phyloP scores from a whole-genome alignment of 1,140 invertebrate species.

The Trichomalopsis sarcophagae region DNA sequence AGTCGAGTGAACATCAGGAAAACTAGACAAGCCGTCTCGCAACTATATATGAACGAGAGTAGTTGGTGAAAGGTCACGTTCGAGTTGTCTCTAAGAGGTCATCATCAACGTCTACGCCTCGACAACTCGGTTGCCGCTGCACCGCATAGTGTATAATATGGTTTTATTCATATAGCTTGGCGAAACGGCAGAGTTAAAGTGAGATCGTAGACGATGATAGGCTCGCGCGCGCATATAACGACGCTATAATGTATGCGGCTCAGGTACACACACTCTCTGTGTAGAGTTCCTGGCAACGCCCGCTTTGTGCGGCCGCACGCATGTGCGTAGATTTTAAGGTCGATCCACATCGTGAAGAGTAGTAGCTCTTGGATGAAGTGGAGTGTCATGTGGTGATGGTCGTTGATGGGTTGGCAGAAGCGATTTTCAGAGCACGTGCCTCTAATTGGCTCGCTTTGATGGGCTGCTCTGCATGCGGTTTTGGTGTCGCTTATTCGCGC shows the following conservation, averaged over 20 bases:
- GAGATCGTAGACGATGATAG: constrained; percentile 7
- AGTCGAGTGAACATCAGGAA: neutral
- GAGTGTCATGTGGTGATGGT: neutral
- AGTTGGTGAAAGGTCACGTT: constrained; percentile 10
- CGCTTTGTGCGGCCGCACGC: neutral
- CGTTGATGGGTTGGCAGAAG: neutral
- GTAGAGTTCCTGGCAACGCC: neutral
- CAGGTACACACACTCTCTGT: neutral
- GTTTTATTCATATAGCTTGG: neutral
- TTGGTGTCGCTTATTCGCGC: neutral
- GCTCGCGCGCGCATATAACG: neutral
- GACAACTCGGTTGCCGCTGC: neutral
- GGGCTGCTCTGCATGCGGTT: too few relatives aligned
- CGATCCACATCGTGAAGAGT: neutral
- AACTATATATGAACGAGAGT: neutral
- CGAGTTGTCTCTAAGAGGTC: neutral
- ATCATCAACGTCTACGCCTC: neutral
- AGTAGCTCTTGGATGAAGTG: too few relatives aligned
- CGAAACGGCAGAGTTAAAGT: neutral
- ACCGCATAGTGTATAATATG: neutral
- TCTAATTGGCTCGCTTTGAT: neutral
- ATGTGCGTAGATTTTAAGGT: neutral
- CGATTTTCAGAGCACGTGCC: neutral
- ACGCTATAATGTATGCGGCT: constrained; percentile 9
- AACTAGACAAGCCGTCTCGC: neutral